Conservation (phyloP, 2,888 invertebrate genomes). For the Caenorhabditis macrosperma region DNA sequence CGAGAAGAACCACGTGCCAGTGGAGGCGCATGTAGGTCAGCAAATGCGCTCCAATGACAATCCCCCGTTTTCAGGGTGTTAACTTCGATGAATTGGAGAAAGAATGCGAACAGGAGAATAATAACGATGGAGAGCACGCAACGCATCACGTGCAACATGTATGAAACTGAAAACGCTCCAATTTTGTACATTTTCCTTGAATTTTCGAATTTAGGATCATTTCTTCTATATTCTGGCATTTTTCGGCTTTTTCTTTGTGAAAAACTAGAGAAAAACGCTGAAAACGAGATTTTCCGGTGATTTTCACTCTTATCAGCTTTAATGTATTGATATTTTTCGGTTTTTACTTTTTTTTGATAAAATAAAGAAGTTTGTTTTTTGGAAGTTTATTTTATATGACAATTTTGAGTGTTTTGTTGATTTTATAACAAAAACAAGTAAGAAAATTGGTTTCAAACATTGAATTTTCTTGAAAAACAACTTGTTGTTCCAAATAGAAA, state of each 20-base stretch:
- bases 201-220: background rate
- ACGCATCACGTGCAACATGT: constrained; percentile 15
- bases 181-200: background rate
- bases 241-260: background rate
- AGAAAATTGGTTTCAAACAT: background rate
- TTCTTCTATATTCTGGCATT: background rate
- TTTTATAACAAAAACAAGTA: background rate
- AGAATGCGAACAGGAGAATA: constrained; percentile 42
- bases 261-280: background rate
- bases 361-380: constrained; percentile 6
- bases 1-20: constrained; percentile 39
- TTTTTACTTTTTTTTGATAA: constrained; percentile 1
- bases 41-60: background rate
- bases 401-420: background rate
- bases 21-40: constrained; percentile 62
- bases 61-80: constrained; percentile 56
- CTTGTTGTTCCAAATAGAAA: background rate
- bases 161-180: background rate
- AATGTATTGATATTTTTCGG: constrained; percentile 1
- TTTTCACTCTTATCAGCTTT: constrained; percentile 22
- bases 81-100: constrained; percentile 55
- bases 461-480: no score
- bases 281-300: constrained; percentile 19
- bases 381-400: background rate
- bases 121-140: background rate